phyloP scores from a whole-genome alignment of 2,113 vertebrate genomes.

The Anas platyrhynchos region DNA sequence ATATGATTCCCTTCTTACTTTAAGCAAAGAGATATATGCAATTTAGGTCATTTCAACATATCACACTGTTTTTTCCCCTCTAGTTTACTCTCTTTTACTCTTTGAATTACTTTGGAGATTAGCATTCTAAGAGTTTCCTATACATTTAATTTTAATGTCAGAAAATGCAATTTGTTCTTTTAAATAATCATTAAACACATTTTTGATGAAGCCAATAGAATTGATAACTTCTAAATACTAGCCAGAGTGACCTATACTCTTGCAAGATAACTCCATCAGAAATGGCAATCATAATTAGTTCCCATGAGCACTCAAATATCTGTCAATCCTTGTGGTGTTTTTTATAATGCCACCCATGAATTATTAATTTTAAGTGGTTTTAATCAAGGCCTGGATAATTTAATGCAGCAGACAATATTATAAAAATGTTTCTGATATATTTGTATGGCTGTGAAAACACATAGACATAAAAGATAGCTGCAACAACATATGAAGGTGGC shows the following conservation, averaged over 20 bases:
- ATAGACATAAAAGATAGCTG: not conserved
- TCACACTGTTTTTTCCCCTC: not conserved
- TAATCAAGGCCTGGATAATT: not conserved
- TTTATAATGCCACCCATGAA: not conserved
- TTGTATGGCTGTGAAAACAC: not conserved
- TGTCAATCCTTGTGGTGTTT: not conserved
- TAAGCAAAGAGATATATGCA: not conserved
- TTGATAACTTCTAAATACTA: not conserved
- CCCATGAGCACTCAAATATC: not conserved
- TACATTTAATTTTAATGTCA: not conserved
- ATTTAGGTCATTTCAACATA: not conserved
- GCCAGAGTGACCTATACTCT: not conserved
- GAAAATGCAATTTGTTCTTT: conserved; percentile 19
- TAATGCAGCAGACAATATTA: not conserved
- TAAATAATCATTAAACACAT: not conserved
- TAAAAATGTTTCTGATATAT: not conserved
- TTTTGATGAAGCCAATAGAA: not conserved
- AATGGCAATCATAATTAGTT: conserved; percentile 13
- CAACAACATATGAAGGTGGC: not conserved
- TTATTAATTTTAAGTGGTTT: not conserved
- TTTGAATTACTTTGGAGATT: not conserved
- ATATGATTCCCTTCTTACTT: not conserved
- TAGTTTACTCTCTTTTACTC: not conserved
- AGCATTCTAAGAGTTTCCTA: not conserved
- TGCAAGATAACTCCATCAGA: not conserved